These are phyloP conservation scores for Paraplagusia blochii DNA, from an alignment of 2,113 vertebrate genomes.

Conservation along the genomic window DNA sequence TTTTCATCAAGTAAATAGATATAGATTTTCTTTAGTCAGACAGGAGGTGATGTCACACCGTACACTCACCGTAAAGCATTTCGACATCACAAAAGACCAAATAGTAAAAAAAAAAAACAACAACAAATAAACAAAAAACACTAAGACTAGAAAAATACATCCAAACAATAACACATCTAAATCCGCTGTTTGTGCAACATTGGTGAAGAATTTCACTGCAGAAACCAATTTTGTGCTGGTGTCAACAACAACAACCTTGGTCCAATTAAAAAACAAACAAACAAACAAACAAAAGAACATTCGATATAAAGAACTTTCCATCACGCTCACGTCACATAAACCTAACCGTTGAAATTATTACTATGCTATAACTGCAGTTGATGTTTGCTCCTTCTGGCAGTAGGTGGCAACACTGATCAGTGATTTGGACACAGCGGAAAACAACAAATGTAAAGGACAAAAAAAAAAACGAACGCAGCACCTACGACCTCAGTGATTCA, in stretches of 20 bases:
- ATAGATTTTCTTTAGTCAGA: constrained; percentile 50
- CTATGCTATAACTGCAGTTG: constrained; percentile 20
- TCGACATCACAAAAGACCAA: constrained; percentile 45
- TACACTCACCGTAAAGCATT: constrained; percentile 52
- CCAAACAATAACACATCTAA: constrained; percentile 47
- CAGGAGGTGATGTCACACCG: constrained; percentile 55
- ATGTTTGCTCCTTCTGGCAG: constrained; percentile 32
- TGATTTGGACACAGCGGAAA: background rate
- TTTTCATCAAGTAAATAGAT: constrained; percentile 36
- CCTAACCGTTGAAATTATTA: background rate
- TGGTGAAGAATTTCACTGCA: constrained; percentile 37
- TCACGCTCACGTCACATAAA: too few species aligned
- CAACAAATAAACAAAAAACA: constrained; percentile 26
- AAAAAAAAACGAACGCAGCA: background rate
- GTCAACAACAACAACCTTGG: constrained; percentile 12
- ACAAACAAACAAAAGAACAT: too few species aligned
- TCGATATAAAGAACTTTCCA: too few species aligned
- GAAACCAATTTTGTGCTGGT: constrained; percentile 57
- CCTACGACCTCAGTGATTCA: too few species aligned
- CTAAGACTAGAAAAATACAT: constrained; percentile 35
- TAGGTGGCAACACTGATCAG: constrained; percentile 46
- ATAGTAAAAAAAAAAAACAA: constrained; percentile 44
- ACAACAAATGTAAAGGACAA: constrained; percentile 1
- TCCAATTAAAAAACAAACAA: too few species aligned
- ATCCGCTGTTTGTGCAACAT: constrained; percentile 66